Conservation (phyloP, 2,113 vertebrate genomes). For the Cygnus buccinator region DNA sequence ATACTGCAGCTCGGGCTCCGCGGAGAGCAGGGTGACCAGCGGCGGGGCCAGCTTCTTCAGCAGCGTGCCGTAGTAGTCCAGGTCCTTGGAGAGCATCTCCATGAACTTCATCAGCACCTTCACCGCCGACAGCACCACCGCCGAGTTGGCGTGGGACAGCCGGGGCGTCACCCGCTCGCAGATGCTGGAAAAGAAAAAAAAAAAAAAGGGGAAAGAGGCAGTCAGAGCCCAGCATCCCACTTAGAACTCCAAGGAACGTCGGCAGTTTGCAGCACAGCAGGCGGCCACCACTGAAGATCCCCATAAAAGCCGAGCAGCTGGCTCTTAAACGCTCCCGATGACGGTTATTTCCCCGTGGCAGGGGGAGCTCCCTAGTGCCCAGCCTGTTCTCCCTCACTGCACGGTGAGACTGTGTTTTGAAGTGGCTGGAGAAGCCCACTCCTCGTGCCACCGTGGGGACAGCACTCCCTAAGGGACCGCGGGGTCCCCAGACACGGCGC, state of each 20-base stretch:
- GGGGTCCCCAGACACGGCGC: neutral
- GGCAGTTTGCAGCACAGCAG: neutral
- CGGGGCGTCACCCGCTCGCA: slow-evolving; percentile 96
- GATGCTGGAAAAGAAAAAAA: slow-evolving; percentile 78
- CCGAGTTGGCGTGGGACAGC: slow-evolving; percentile 97
- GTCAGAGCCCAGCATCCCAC: neutral
- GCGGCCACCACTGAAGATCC: neutral
- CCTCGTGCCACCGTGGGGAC: neutral
- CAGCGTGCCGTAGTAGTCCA: slow-evolving; percentile 95
- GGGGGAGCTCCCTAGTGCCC: neutral
- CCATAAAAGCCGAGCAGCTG: neutral
- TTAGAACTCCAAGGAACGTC: neutral
- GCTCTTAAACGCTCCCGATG: neutral
- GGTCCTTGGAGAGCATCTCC: slow-evolving; percentile 97
- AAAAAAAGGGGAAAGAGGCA: neutral
- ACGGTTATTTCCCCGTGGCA: neutral
- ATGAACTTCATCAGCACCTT: slow-evolving; percentile 99
- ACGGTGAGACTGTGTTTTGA: accelerated
- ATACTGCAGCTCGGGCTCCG: slow-evolving; percentile 96
- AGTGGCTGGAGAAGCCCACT: neutral
- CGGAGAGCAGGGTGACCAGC: slow-evolving; percentile 93
- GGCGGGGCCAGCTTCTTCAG: slow-evolving; percentile 98
- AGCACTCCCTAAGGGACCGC: accelerated
- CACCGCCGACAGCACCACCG: slow-evolving; percentile 94
- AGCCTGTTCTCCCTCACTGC: neutral